These are phyloP conservation scores for Epiblema foenella DNA, from an alignment of 2,888 invertebrate genomes.

Conservation along the genomic window DNA sequence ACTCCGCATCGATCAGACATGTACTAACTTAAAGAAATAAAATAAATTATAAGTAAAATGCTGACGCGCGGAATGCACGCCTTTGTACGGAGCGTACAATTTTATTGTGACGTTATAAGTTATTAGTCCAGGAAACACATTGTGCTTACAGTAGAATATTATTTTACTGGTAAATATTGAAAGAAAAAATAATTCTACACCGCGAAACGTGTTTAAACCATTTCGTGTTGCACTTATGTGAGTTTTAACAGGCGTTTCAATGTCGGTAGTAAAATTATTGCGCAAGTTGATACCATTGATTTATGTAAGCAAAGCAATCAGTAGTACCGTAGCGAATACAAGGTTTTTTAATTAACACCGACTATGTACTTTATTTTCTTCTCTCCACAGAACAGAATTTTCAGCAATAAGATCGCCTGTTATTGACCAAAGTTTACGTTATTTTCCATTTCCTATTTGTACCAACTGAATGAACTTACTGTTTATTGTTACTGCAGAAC, in stretches of 20 bases:
- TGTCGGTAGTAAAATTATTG: constrained; percentile 20
- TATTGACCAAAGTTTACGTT: not conserved
- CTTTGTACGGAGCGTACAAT: no score
- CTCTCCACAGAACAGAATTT: not conserved
- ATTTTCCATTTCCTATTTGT: not conserved
- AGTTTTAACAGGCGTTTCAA: constrained; percentile 13
- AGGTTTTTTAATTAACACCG: constrained; percentile 3
- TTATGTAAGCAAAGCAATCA: constrained; percentile 4
- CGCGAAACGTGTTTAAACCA: constrained; percentile 3
- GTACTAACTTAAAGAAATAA: no score
- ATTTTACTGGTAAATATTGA: not conserved
- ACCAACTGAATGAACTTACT: not conserved
- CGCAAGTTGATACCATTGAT: constrained; percentile 23
- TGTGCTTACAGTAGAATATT: no score
- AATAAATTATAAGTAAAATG: no score
- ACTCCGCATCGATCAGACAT: no score
- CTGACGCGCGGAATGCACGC: no score
- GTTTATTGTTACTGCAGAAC: no score
- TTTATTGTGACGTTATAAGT: no score
- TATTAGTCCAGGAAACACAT: no score
- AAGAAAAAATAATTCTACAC: not conserved
- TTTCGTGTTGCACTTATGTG: constrained; percentile 3
- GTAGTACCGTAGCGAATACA: not conserved
- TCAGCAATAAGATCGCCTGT: not conserved
- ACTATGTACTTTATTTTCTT: not conserved